phyloP scores from a whole-genome alignment of 2,113 vertebrate genomes.

The Agapornis roseicollis region DNA sequence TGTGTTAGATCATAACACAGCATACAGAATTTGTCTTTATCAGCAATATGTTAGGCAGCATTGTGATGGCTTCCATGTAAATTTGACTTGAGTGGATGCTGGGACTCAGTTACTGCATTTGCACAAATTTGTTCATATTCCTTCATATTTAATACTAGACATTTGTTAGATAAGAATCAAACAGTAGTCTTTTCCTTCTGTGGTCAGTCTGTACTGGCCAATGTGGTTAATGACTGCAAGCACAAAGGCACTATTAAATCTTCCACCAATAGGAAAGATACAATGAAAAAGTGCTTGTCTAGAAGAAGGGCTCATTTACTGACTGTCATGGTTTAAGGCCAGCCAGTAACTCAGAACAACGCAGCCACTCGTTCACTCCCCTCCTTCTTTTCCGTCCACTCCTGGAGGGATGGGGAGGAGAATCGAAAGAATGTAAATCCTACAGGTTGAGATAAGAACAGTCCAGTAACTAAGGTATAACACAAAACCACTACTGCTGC shows the following conservation, averaged over 20 bases:
- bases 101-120: neutral
- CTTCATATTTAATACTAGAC: neutral
- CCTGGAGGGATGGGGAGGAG: neutral
- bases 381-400: neutral
- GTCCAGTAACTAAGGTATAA: neutral
- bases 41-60: neutral
- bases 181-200: neutral
- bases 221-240: neutral
- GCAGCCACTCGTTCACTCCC: neutral
- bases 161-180: neutral
- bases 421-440: neutral
- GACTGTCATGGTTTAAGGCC: neutral
- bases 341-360: neutral
- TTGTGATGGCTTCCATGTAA: neutral
- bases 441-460: neutral
- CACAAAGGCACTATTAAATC: neutral
- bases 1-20: neutral
- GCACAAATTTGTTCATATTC: neutral
- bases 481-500: neutral
- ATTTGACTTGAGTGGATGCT: neutral
- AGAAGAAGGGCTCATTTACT: neutral
- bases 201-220: neutral
- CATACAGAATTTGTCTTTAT: neutral
- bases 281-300: neutral
- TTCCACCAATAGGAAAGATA: neutral